Evolutionary conservation across 1,140 invertebrate species (phyloP).

Genomic region (Drosophila elegans): DNA sequence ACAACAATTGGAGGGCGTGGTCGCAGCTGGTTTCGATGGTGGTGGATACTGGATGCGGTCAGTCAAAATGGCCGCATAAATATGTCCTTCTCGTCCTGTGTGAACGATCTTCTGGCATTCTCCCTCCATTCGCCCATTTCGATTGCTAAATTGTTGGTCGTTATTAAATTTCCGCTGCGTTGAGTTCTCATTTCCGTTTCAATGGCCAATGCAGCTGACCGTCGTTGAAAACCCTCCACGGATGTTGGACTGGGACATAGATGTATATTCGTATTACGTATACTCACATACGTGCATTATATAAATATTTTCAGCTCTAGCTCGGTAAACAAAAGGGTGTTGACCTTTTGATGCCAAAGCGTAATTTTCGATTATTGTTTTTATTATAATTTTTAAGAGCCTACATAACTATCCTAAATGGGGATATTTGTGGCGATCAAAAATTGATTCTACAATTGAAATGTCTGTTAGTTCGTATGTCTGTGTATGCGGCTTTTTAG

Average conservation of each 20-base stretch:
- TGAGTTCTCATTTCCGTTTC: constrained; percentile 82
- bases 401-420: constrained; percentile 52
- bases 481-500: constrained; percentile 42
- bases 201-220: constrained; percentile 76
- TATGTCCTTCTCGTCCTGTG: constrained; percentile 65
- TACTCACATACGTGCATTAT: constrained; percentile 7
- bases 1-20: constrained; percentile 66
- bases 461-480: constrained; percentile 14
- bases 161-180: constrained; percentile 82
- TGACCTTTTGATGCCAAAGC: constrained; percentile 42
- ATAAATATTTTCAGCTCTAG: constrained; percentile 16
- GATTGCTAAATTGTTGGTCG: constrained; percentile 76
- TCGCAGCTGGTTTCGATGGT: constrained; percentile 42
- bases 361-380: constrained; percentile 75
- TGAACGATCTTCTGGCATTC: constrained; percentile 30
- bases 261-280: constrained; percentile 27
- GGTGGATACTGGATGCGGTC: constrained; percentile 59
- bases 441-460: constrained; percentile 64
- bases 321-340: constrained; percentile 36
- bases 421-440: constrained; percentile 57
- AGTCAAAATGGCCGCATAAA: constrained; percentile 81
- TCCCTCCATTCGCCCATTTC: not conserved
- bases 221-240: constrained; percentile 57
- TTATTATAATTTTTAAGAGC: constrained; percentile 45
- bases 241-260: constrained; percentile 68